phyloP scores from a whole-genome alignment of 2,888 invertebrate genomes.

The Volucella bombylans region DNA sequence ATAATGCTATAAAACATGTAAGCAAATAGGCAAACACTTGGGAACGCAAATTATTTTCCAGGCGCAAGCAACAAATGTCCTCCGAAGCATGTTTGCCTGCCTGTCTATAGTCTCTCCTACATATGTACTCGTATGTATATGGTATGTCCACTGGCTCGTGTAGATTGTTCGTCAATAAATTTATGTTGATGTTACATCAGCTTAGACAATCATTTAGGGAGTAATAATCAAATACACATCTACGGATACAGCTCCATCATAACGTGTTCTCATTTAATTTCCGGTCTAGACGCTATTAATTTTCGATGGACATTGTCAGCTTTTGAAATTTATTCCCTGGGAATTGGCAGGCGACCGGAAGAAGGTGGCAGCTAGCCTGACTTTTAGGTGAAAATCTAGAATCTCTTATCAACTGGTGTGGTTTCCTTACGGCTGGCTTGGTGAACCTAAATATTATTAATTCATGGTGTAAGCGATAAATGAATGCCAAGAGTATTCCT shows the following conservation, averaged over 20 bases:
- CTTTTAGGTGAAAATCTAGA: not conserved
- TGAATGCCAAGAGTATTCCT: no score
- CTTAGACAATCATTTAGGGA: conserved; percentile 45
- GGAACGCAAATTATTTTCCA: conserved; percentile 36
- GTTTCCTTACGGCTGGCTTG: not conserved
- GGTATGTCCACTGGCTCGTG: not conserved
- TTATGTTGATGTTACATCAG: conserved; percentile 36
- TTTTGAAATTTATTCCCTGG: conserved; percentile 55
- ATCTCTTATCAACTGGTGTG: conserved; percentile 6
- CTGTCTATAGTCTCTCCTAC: not conserved
- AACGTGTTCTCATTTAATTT: conserved; percentile 64
- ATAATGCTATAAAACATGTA: not conserved
- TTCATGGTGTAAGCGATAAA: no score
- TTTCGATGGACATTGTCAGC: conserved; percentile 49
- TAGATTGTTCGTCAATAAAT: conserved; percentile 39
- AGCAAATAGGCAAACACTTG: conserved; percentile 27
- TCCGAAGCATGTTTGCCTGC: conserved; percentile 14
- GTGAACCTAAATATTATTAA: not conserved
- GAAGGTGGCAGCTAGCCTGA: not conserved
- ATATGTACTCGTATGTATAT: not conserved
- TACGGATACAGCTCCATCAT: conserved; percentile 33
- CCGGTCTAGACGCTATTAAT: conserved; percentile 62
- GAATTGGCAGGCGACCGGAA: conserved; percentile 2
- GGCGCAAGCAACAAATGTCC: conserved; percentile 17
- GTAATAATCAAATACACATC: conserved; percentile 42